Conservation (phyloP, 2,797 vertebrate genomes). For the Myotis myotis region DNA sequence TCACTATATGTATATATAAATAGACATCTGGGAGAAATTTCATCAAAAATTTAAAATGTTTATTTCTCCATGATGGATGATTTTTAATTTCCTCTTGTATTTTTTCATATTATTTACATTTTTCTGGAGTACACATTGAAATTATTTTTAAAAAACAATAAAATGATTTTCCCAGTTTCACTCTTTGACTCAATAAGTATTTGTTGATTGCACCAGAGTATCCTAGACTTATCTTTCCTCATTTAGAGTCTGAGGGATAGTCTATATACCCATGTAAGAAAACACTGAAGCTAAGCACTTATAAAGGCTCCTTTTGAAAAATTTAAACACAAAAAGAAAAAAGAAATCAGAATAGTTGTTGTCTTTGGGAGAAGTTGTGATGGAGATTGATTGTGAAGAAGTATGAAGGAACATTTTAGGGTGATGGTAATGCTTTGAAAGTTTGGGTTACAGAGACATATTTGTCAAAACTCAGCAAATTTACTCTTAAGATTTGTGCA, state of each 20-base stretch:
- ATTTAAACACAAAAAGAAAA: not conserved
- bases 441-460: not conserved
- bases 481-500: not conserved
- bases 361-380: not conserved
- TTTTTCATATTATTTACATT: conserved; percentile 19
- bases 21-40: not conserved
- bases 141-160: not conserved
- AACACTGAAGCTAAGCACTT: not conserved
- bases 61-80: not conserved
- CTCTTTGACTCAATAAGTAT: conserved; percentile 30
- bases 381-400: not conserved
- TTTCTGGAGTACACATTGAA: not conserved
- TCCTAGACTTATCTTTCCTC: not conserved
- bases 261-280: not conserved
- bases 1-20: not conserved
- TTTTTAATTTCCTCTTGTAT: conserved; percentile 10
- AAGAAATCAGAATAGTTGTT: not conserved
- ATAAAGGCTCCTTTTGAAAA: conserved; percentile 19
- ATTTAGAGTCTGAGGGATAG: conserved; percentile 20
- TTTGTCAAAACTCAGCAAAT: conserved; percentile 1
- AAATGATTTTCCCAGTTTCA: conserved; percentile 32
- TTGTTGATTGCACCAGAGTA: not conserved
- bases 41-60: not conserved
- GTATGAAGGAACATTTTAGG: not conserved
- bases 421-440: not conserved